Base-by-base conservation (phyloP, 1,140 invertebrate genomes). In the Eumeta japonica region DNA sequence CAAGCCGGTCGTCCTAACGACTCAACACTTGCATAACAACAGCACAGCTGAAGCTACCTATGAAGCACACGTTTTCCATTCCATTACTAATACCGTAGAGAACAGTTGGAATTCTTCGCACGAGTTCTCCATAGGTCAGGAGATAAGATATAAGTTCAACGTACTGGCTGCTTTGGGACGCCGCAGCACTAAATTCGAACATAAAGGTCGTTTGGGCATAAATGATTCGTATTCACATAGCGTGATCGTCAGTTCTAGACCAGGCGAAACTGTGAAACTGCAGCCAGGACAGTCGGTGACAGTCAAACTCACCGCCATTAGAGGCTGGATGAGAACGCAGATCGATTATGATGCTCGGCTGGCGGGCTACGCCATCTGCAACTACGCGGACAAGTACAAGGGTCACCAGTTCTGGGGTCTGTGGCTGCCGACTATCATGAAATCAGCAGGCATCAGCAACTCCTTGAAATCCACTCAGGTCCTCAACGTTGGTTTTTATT, bases 351-450 rank as follows among this genome's bases (percentile, higher is more conserved):
- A 51, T 15, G 51, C 58, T 14, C 45, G 16, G 35, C 28, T 65
- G 14, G 31, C 37, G 1, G 62, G 62, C 18, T 28, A 17, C n/a
- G 29, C 50, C 0, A 56, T 52, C 34, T 37, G 48, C 5, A 59
- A 61, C 41, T 64, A 53, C 28, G 16, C 37, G 1, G 38, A 45
- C 0, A 11, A 13, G 1, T 51, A 44, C 44, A 50, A 39, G 15
- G 54, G 45, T 14, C 56, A 61, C 31, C 49, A 52, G 24, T 61
- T 58, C 50, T 59, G 56, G 56, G 39, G 37, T 4, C 35, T 59
- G 10, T 41, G 46, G 15, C 32, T 64, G 3, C 35, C 47, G 5
- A 31, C 30, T 0, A 37, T 64, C 2, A 46, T 58, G 42, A 7
- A 17, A 1, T 35, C 37, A 0, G 52, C 31, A 2, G 40, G 37